Evolutionary conservation across 2,113 vertebrate species (phyloP).

Genomic region (Ophiodon elongatus): DNA sequence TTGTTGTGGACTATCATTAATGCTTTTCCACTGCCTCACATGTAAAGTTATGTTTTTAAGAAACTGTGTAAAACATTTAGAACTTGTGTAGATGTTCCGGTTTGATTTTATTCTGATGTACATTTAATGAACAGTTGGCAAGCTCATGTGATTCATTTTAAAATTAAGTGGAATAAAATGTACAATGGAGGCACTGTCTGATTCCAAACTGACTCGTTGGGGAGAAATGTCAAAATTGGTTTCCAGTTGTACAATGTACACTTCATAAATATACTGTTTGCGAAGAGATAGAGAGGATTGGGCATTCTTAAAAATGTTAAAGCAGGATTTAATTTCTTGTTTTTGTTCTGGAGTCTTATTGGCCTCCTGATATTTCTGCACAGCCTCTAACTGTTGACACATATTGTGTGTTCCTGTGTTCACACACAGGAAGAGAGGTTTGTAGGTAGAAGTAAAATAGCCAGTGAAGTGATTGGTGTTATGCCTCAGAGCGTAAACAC

Average conservation of each 20-base stretch:
- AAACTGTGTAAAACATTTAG: not conserved
- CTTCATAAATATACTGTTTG: not conserved
- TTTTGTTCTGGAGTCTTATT: not conserved
- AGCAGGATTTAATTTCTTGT: not conserved
- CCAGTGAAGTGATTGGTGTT: not conserved
- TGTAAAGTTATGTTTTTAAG: not conserved
- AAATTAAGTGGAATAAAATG: slow-evolving; percentile 6
- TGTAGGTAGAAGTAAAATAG: slow-evolving; percentile 5
- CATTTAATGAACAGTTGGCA: not conserved
- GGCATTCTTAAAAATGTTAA: not conserved
- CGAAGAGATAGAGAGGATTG: not conserved
- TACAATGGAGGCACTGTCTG: not conserved
- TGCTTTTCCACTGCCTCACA: slow-evolving; percentile 14
- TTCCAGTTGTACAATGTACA: not conserved
- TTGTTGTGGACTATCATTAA: slow-evolving; percentile 19
- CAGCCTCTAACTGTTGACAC: slow-evolving; percentile 5
- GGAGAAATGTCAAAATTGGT: not conserved
- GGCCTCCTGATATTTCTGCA: not conserved
- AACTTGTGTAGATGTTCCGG: not conserved
- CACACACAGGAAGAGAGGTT: not conserved
- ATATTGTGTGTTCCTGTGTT: slow-evolving; percentile 24
- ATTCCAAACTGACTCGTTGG: not conserved
- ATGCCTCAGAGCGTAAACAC: not conserved
- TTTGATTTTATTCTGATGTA: not conserved
- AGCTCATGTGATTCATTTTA: not conserved